phyloP scores from a whole-genome alignment of 2,113 vertebrate species.

The Oncorhynchus masou region DNA sequence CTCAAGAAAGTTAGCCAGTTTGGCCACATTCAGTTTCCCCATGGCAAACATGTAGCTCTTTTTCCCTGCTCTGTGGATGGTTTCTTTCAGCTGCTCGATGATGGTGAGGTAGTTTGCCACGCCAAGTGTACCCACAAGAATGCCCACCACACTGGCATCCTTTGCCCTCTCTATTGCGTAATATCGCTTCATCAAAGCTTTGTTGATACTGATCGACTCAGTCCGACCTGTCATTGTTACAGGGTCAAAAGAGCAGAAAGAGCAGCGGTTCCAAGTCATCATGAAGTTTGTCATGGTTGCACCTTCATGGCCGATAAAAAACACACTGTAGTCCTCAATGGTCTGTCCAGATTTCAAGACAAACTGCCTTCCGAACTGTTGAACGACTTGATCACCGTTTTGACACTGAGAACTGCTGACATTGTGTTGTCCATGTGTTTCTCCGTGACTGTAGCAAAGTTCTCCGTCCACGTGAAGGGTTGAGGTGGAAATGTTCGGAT shows the following conservation, averaged over 20 bases:
- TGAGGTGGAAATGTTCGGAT: constrained; percentile 78
- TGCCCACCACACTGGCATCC: constrained; percentile 87
- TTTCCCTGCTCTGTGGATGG: constrained; percentile 81
- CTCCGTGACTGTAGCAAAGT: constrained; percentile 45
- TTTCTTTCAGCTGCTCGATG: constrained; percentile 82
- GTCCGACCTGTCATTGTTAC: constrained; percentile 64
- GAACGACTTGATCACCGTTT: constrained; percentile 35
- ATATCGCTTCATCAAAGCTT: constrained; percentile 83
- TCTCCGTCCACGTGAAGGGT: constrained; percentile 64
- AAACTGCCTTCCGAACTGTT: constrained; percentile 80
- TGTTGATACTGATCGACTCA: constrained; percentile 77
- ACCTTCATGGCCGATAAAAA: constrained; percentile 85
- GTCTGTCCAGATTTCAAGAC: constrained; percentile 48
- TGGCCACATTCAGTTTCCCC: constrained; percentile 89
- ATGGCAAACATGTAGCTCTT: constrained; percentile 90
- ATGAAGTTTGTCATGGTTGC: constrained; percentile 86
- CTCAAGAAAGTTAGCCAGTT: constrained; percentile 93
- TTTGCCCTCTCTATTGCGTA: constrained; percentile 90
- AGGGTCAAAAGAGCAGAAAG: constrained; percentile 87
- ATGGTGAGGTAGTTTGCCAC: constrained; percentile 79
- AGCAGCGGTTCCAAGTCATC: constrained; percentile 87
- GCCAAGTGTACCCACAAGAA: constrained; percentile 88
- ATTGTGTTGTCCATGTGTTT: background rate
- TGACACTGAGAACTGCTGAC: constrained; percentile 1
- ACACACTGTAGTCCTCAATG: constrained; percentile 80